phyloP scores from a whole-genome alignment of 2,888 invertebrate species.

The Callosobruchus maculatus region DNA sequence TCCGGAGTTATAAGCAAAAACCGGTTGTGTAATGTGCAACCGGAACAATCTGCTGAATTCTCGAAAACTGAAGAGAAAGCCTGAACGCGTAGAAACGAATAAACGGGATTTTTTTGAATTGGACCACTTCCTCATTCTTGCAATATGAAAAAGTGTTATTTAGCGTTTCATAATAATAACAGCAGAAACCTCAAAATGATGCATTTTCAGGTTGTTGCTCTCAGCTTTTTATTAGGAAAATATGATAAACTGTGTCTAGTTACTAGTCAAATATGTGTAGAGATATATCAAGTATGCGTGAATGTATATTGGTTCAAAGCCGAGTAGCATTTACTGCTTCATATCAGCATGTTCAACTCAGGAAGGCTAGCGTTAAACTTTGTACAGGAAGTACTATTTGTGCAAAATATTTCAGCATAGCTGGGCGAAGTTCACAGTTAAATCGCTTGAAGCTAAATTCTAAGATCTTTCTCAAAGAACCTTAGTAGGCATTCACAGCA shows the following conservation, averaged over 20 bases:
- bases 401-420: too few species aligned
- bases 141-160: not conserved
- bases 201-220: not conserved
- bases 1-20: not conserved
- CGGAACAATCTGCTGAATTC: not conserved
- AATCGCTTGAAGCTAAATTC: too few species aligned
- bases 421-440: too few species aligned
- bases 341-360: too few species aligned
- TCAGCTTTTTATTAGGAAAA: not conserved
- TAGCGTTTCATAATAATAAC: not conserved
- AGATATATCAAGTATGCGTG: too few species aligned
- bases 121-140: not conserved
- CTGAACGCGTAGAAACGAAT: not conserved
- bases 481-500: too few species aligned
- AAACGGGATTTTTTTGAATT: not conserved
- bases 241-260: not conserved
- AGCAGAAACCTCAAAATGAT: not conserved
- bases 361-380: too few species aligned
- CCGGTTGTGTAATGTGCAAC: not conserved
- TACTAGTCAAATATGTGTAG: too few species aligned
- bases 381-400: too few species aligned
- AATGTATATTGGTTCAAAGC: too few species aligned
- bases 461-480: too few species aligned
- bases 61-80: not conserved
- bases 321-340: too few species aligned